A percentile compares a stretch with the other conserved stretches of the same genome.
Conservation (phyloP, 2,113 vertebrate species). For the Lasiurus cinereus region DNA sequence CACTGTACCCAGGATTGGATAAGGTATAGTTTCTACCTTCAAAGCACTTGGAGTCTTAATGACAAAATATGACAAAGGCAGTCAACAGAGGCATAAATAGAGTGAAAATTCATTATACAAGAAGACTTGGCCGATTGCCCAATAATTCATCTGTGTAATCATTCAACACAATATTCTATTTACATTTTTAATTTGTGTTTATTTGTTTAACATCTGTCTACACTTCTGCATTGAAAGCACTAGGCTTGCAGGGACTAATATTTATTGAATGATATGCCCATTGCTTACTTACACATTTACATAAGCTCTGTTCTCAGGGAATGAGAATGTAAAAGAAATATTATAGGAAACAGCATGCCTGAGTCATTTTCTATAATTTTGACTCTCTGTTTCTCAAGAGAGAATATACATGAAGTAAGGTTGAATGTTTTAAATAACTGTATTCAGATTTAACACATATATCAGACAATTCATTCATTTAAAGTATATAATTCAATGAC, state of each 20-base stretch:
- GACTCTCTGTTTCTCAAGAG: background rate
- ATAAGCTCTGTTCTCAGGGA: background rate
- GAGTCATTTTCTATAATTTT: conserved; percentile 20
- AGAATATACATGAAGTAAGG: background rate
- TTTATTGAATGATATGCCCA: background rate
- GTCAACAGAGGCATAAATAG: background rate
- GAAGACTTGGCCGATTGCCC: background rate
- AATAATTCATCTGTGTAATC: background rate
- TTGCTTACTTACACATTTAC: background rate
- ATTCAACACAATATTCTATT: conserved; percentile 22
- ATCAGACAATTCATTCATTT: background rate
- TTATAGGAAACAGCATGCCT: background rate
- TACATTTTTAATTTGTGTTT: conserved; percentile 6
- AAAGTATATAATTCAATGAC: background rate
- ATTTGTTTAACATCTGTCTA: conserved; percentile 27
- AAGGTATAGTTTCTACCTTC: background rate
- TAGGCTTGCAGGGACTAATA: background rate
- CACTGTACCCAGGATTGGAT: background rate
- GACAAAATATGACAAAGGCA: background rate
- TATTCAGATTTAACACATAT: background rate
- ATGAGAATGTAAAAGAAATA: background rate
- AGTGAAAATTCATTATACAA: background rate
- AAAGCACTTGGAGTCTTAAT: background rate
- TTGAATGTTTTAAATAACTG: background rate
- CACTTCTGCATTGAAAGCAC: background rate